Percentiles rank a stretch among this genome's conserved stretches.
Evolutionary conservation across 2,797 vertebrate species (phyloP).

Genomic region (Pelobates cultripes): DNA sequence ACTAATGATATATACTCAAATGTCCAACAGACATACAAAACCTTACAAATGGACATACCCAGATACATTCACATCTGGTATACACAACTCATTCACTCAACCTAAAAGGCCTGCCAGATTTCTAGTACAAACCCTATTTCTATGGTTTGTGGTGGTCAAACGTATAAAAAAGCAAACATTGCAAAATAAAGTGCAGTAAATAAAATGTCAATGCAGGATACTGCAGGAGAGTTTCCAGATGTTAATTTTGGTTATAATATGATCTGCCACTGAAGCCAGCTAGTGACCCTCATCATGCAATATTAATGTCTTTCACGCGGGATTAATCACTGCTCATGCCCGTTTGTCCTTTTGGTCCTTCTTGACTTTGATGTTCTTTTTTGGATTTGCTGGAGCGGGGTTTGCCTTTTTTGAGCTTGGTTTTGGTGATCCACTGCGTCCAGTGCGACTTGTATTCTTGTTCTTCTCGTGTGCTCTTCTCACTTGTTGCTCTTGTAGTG

Average conservation of each 20-base stretch:
- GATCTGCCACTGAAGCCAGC: slow-evolving; percentile 43
- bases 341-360: slow-evolving; percentile 69
- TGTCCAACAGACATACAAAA: slow-evolving; percentile 52
- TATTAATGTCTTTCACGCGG: slow-evolving; percentile 55
- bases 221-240: slow-evolving; percentile 46
- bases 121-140: slow-evolving; percentile 58
- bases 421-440: slow-evolving; percentile 67
- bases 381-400: slow-evolving; percentile 60
- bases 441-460: slow-evolving; percentile 64
- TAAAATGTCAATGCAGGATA: slow-evolving; percentile 56
- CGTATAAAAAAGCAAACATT: slow-evolving; percentile 58
- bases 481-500: slow-evolving; percentile 74
- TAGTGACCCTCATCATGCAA: slow-evolving; percentile 24
- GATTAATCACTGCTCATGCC: slow-evolving; percentile 59
- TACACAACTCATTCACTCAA: slow-evolving; percentile 34
- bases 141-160: slow-evolving; percentile 59
- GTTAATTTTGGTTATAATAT: slow-evolving; percentile 34
- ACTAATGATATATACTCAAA: slow-evolving; percentile 46
- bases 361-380: slow-evolving; percentile 68
- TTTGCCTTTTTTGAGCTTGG: slow-evolving; percentile 62
- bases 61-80: slow-evolving; percentile 51
- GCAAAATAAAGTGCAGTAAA: slow-evolving; percentile 66
- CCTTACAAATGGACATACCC: slow-evolving; percentile 48
- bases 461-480: slow-evolving; percentile 58
- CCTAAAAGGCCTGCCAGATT: slow-evolving; percentile 38